Evolutionary conservation across 2,888 invertebrate genomes (phyloP).

Genomic region (Rhimphoctona megacephalus): DNA sequence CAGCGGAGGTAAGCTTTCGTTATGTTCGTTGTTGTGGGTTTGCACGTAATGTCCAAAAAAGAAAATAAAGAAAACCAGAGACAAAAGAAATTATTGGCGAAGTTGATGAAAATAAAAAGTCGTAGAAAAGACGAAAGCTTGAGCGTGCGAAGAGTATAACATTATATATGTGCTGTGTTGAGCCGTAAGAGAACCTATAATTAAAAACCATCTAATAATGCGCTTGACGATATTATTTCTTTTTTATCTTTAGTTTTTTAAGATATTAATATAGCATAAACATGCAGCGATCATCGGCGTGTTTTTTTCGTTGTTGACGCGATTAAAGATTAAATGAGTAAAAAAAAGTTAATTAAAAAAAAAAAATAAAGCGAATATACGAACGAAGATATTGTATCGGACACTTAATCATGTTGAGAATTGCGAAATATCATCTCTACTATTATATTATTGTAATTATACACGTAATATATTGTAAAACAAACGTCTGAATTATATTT

Average conservation of each 20-base stretch:
- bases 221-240: constrained; percentile 78
- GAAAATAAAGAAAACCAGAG: constrained; percentile 26
- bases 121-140: constrained; percentile 40
- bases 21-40: constrained; percentile 66
- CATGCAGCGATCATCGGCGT: constrained; percentile 77
- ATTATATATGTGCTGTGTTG: constrained; percentile 67
- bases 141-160: constrained; percentile 57
- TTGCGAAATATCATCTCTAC: constrained; percentile 78
- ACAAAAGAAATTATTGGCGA: constrained; percentile 2
- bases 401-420: constrained; percentile 81
- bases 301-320: constrained; percentile 76
- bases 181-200: constrained; percentile 68
- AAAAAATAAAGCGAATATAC: constrained; percentile 74
- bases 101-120: constrained; percentile 12
- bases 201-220: constrained; percentile 65
- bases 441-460: constrained; percentile 81
- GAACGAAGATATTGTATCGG: constrained; percentile 76
- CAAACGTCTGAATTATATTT: constrained; percentile 64
- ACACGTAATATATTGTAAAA: constrained; percentile 75
- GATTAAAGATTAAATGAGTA: constrained; percentile 71
- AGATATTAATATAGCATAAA: constrained; percentile 75
- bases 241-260: constrained; percentile 80
- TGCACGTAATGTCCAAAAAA: constrained; percentile 47
- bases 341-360: constrained; percentile 65
- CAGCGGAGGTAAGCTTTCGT: constrained; percentile 66